Base-by-base conservation (phyloP, 2,113 vertebrate species). In the Petrocephalus zakoni region DNA sequence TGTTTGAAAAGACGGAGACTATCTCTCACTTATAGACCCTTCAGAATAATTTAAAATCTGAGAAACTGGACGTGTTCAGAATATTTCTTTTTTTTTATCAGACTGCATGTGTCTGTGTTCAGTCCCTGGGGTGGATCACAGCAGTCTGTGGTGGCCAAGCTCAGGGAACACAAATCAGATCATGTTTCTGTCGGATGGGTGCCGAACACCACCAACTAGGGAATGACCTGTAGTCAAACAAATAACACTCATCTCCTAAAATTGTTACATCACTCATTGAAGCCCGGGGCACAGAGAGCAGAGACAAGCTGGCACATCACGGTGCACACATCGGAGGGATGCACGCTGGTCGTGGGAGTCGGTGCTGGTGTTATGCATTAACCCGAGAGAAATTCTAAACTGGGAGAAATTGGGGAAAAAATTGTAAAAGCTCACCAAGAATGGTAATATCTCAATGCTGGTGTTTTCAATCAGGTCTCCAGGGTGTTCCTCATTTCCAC, bases 401-500 rank as follows among this genome's bases (percentile, higher is more conserved):
- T 61, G n/a, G 19, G n/a, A 87, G 21, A 42, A 53, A n/a, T n/a
- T n/a, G n/a, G n/a, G n/a, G n/a, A n/a, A n/a, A n/a, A n/a, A n/a
- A n/a, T n/a, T n/a, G n/a, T n/a, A n/a, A n/a, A n/a, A n/a, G n/a
- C n/a, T n/a, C n/a, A 99, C 98, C 96, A 95, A 95, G 81, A 97
- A 95, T 91, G 98, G 97, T 92, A 99, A 94, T 90, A 99, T 96
- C 89, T 99, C 98, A 90, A 99, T 97, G 5, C 97, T 97, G n/a
- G 98, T 97, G 92, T 99, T 99, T 86, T 97, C 93, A 51, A 99
- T 95, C 93, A 96, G 96, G 92, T 99, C 98, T 88, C 97, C 97
- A 19, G 98, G 98, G 88, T 99, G 98, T 89, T 99, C 98, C 93
- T 96, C 96, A 93, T 99, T 99, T 85, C 98, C 98, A 88, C 98